Evolutionary conservation across 2,888 invertebrate species (phyloP).

Genomic region (Drosophila demipolita): DNA sequence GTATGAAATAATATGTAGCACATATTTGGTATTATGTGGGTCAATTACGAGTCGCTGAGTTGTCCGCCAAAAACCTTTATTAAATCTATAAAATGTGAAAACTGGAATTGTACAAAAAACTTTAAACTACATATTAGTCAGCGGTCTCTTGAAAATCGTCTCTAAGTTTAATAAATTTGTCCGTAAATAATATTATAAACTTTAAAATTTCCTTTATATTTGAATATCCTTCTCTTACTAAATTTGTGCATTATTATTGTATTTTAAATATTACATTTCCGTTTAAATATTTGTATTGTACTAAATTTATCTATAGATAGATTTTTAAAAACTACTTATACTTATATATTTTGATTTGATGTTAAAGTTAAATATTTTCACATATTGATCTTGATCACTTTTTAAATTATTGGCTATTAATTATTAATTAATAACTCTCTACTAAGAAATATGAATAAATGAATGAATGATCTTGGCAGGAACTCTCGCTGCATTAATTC

Average conservation of each 20-base stretch:
- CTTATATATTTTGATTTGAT: neutral
- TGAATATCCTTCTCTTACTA: neutral
- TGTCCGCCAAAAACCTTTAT: neutral
- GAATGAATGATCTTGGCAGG: conserved; percentile 33
- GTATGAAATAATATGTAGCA: conserved; percentile 13
- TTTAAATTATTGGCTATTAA: neutral
- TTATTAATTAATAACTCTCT: neutral
- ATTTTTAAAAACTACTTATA: neutral
- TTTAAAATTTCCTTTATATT: neutral
- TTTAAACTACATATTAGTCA: neutral
- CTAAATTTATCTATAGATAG: neutral
- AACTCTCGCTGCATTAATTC: conserved; percentile 10
- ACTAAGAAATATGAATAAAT: neutral
- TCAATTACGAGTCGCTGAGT: conserved; percentile 29
- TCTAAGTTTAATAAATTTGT: neutral
- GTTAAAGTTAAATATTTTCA: neutral
- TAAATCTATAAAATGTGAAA: neutral
- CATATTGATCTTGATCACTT: neutral
- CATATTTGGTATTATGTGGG: conserved; percentile 42
- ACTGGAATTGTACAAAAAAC: neutral
- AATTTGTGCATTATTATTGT: neutral
- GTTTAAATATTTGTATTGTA: neutral
- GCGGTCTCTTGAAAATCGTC: neutral
- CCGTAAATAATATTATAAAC: neutral
- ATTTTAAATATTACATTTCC: neutral